Base-by-base conservation (phyloP, 2,113 vertebrate species). In the Corythoichthys intestinalis region DNA sequence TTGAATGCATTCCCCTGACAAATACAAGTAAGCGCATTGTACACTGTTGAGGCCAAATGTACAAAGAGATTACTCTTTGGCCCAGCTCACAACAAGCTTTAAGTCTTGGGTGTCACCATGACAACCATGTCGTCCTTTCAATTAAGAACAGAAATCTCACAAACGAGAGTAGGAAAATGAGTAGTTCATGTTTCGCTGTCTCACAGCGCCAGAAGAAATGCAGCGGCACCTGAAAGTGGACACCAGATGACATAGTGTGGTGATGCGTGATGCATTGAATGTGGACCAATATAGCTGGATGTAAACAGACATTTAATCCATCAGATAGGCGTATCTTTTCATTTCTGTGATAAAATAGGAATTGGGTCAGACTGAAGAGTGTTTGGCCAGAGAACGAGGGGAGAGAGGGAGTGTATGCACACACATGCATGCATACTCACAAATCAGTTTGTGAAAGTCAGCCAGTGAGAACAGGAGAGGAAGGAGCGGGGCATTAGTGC, bases 91-190 rank as follows among this genome's bases (percentile, higher is more conserved):
- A 89, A 84, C 81, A 85, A 80, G 86, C 86, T 84, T 84, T 83
- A 90, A 87, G 87, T 81, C 78, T 84, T 79, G 74, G 39, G 64
- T 79, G 84, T 92, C 88, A 88, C 90, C 88, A 91, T 90, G 88
- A 88, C 86, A 90, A 91, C 87, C 84, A 56, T 65, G 63, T 76
- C 66, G 65, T 86, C 83, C 79, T 73, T 86, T 91, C 79, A 87
- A 88, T 90, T 88, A 86, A 58, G 70, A 69, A 72, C 77, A 90
- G 70, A 86, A 81, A 85, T 83, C 73, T 74, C 64, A 83, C 76
- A 79, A 85, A 88, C 71, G 85, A 74, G 79, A 77, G 78, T 75
- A 78, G 77, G 73, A 78, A 76, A 85, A 85, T 69, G 72, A 80
- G 82, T 78, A 79, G 84, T 76, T 84, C 72, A 75, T 35, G 71